A percentile compares a stretch with the other conserved stretches of the same genome.
These are phyloP conservation scores for Strigops habroptila DNA, from an alignment of 2,113 vertebrate genomes.

Conservation along the genomic window DNA sequence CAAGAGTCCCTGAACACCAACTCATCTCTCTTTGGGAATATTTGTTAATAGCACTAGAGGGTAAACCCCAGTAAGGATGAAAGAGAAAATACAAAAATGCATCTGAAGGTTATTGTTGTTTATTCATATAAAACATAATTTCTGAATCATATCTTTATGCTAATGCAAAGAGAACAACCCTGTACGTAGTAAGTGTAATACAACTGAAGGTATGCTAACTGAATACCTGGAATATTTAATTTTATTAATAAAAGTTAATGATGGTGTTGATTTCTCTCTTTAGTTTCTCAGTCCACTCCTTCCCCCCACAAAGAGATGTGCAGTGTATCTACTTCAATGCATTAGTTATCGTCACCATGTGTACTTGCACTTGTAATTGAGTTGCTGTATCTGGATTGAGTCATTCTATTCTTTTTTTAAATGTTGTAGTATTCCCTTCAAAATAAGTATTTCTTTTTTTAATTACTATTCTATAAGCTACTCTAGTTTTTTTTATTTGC, in stretches of 20 bases:
- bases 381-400: not conserved
- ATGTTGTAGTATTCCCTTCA: not conserved
- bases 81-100: not conserved
- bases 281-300: not conserved
- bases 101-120: not conserved
- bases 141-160: not conserved
- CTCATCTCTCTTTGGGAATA: not conserved
- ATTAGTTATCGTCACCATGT: not conserved
- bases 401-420: not conserved
- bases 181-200: not conserved
- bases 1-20: not conserved
- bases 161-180: not conserved
- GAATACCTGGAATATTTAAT: not conserved
- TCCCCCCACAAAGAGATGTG: not conserved
- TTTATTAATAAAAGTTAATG: not conserved
- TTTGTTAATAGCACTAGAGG: not conserved
- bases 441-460: not conserved
- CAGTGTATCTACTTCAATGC: not conserved
- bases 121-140: not conserved
- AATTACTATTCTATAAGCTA: not conserved
- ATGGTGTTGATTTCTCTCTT: not conserved
- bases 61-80: not conserved
- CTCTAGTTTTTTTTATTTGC: not conserved
- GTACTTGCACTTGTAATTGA: not conserved
- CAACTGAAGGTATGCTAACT: not conserved